Percentiles rank a stretch among this genome's conserved stretches.
phyloP scores from a whole-genome alignment of 2,888 invertebrate species.

The Suillia variegata region DNA sequence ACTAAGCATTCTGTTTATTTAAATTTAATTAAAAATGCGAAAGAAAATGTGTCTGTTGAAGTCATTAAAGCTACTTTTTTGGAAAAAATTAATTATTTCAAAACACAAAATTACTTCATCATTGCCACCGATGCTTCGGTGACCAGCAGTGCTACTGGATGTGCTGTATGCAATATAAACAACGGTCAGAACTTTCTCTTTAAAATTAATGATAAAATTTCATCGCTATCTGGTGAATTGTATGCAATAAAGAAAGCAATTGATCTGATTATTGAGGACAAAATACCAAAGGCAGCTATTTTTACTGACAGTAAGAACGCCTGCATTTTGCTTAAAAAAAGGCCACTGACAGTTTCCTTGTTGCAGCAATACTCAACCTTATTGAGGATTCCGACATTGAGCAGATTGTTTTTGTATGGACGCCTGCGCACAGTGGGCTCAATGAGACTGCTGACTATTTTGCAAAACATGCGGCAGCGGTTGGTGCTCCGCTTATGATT shows the following conservation, averaged over 20 bases:
- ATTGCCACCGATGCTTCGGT: not conserved
- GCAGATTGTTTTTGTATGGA: no score
- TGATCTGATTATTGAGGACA: slow-evolving; percentile 11
- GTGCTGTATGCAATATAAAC: not conserved
- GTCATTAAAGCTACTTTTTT: not conserved
- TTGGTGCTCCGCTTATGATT: not conserved
- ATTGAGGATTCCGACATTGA: no score
- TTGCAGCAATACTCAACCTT: no score
- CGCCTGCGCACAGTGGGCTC: no score
- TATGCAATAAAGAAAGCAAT: slow-evolving; percentile 8
- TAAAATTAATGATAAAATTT: not conserved
- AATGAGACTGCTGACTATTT: not conserved
- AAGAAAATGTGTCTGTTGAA: not conserved
- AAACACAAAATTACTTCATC: not conserved
- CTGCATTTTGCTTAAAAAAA: not conserved
- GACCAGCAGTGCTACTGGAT: not conserved
- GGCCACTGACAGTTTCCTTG: no score
- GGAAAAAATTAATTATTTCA: not conserved
- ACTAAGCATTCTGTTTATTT: not conserved
- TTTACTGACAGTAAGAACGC: slow-evolving; percentile 16
- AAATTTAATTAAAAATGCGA: not conserved
- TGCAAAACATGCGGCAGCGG: not conserved
- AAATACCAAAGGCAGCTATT: not conserved
- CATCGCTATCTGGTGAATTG: slow-evolving; percentile 6
- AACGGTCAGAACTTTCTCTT: not conserved